Base-by-base conservation (phyloP, 2,113 vertebrate genomes). In the Phoxinus phoxinus region DNA sequence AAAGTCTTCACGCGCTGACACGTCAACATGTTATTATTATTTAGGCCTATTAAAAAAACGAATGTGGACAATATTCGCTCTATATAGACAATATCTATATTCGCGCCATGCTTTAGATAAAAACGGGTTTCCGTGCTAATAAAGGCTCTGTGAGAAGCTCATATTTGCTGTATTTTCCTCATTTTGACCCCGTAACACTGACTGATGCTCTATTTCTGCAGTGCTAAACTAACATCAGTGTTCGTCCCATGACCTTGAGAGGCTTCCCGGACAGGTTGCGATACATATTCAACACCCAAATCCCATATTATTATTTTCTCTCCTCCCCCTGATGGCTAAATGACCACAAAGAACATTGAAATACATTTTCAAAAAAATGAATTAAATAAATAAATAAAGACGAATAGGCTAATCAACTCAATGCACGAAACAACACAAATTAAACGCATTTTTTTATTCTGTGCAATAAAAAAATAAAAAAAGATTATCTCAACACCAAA, bases 231-330 rank as follows among this genome's bases (percentile, higher is more conserved):
- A 56, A 12, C 19, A 59, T 35, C 25, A 41, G 30, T 58, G 17
- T 71, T 25, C 17, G 23, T 85, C 46, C 13, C 41, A 19, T 82
- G 21, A 75, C 61, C n/a, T 74, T 74, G 59, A 65, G 37, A 30
- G 32, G 13, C 53, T 35, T 44, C 21, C n/a, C 35, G 23, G 83
- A 10, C 30, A 63, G 56, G 74, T 87, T 84, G 63, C 35, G 41
- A 30, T 84, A 23, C 51, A 84, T 84, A 78, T 78, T 58, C 84
- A 85, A n/a, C 44, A 67, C 23, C 17, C 63, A 30, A 61, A 44
- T 63, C 77, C n/a, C 27, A 35, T 59, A 80, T 21, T 19, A 13
- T 41, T 61, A 3, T 71, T 2, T 46, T 21, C 25, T 3, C 2
- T 9, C 1, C 2, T 9, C 1, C 35, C 2, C 15, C 23, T 41